Conservation (phyloP, 2,113 vertebrate genomes). For the Cebus imitator region DNA sequence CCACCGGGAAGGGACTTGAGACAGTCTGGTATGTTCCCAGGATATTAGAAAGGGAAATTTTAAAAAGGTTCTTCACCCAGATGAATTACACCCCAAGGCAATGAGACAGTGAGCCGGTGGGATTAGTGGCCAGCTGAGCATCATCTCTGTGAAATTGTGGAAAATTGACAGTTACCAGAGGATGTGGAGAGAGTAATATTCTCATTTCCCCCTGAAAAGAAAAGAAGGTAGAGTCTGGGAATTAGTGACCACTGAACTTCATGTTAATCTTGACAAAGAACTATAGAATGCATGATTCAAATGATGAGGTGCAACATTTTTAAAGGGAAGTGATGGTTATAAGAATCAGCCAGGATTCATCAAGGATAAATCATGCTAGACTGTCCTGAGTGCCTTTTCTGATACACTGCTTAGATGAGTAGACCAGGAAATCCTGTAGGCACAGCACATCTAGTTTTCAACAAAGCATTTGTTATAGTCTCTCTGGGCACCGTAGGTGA, state of each 20-base stretch:
- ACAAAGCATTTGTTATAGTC: not conserved
- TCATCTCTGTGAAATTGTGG: not conserved
- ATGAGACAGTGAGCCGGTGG: not conserved
- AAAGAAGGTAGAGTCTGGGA: not conserved
- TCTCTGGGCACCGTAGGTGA: not conserved
- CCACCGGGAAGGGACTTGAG: not conserved
- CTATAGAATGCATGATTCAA: not conserved
- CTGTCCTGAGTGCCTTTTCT: not conserved
- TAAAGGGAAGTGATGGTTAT: not conserved
- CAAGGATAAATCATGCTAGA: not conserved
- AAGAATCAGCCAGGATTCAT: not conserved
- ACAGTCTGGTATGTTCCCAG: not conserved
- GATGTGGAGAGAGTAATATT: not conserved
- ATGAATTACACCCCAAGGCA: not conserved
- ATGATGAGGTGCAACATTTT: slow-evolving; percentile 20
- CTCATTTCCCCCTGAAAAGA: not conserved
- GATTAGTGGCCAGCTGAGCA: not conserved
- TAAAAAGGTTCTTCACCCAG: not conserved
- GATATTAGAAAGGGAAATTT: not conserved
- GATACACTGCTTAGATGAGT: not conserved
- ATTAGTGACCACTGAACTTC: not conserved
- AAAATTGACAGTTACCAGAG: not conserved
- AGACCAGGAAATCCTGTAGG: not conserved
- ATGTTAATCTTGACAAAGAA: slow-evolving; percentile 31
- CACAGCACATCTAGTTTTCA: not conserved